These are phyloP conservation scores for Betta splendens DNA, from an alignment of 2,797 vertebrate species.

Conservation along the genomic window DNA sequence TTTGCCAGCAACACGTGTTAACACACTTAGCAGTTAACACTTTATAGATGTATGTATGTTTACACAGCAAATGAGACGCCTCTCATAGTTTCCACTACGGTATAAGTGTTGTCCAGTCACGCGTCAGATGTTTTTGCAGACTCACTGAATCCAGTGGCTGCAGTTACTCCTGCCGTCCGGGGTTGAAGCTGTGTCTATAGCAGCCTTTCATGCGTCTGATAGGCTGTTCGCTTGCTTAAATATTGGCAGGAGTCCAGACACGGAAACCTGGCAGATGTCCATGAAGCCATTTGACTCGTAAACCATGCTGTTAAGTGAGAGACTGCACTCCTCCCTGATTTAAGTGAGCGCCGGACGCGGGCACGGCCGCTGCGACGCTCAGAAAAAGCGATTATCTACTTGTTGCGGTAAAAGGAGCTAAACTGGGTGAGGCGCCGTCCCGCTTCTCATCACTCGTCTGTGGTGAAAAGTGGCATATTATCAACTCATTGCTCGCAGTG, in stretches of 20 bases:
- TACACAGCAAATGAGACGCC: too few species aligned
- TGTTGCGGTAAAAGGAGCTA: slow-evolving; percentile 40
- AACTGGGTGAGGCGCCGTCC: slow-evolving; percentile 30
- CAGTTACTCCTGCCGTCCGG: slow-evolving; percentile 29
- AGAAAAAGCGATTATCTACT: slow-evolving; percentile 46
- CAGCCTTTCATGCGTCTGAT: slow-evolving; percentile 47
- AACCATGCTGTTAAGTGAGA: slow-evolving; percentile 68
- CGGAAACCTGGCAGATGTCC: slow-evolving; percentile 69
- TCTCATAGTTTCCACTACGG: too few species aligned
- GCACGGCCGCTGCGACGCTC: slow-evolving; percentile 17
- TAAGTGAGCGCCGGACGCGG: slow-evolving; percentile 48
- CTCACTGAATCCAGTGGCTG: too few species aligned
- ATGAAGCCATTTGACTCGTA: slow-evolving; percentile 70
- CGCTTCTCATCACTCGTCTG: slow-evolving; percentile 49
- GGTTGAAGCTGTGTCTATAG: slow-evolving; percentile 44
- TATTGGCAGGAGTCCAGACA: slow-evolving; percentile 63
- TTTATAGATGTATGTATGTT: too few species aligned
- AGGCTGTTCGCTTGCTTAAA: slow-evolving; percentile 66
- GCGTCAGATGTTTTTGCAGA: too few species aligned
- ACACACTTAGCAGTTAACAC: too few species aligned
- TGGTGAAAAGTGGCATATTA: slow-evolving; percentile 48
- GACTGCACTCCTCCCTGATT: slow-evolving; percentile 59
- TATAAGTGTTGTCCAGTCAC: too few species aligned
- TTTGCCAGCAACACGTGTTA: too few species aligned
- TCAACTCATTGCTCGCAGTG: slow-evolving; percentile 35